These are phyloP conservation scores for Lucilia cuprina DNA, from an alignment of 1,140 invertebrate genomes.

Conservation along the genomic window DNA sequence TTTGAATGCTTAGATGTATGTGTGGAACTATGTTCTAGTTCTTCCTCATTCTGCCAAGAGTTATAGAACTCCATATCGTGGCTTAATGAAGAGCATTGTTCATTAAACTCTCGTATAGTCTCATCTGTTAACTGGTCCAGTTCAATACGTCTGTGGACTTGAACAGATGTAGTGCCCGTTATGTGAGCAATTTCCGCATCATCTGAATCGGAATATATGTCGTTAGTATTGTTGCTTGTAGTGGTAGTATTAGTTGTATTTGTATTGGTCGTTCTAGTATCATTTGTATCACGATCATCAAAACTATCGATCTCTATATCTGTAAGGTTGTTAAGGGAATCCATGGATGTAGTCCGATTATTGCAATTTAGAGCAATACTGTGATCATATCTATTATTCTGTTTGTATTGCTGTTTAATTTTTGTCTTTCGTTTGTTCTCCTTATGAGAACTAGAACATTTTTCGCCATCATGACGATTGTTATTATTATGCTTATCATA, in stretches of 20 bases:
- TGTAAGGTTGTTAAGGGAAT: conserved; percentile 72
- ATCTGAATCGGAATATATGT: conserved; percentile 57
- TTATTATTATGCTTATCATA: conserved; percentile 57
- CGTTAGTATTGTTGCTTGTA: conserved; percentile 41
- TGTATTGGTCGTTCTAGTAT: background rate
- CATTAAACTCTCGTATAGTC: conserved; percentile 55
- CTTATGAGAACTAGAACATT: background rate
- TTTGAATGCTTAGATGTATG: background rate
- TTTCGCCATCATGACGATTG: conserved; percentile 38
- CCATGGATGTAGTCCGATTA: conserved; percentile 65
- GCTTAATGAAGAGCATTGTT: conserved; percentile 51
- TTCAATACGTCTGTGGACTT: conserved; percentile 58
- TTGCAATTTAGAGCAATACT: background rate
- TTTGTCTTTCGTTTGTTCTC: background rate
- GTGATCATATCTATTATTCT: background rate
- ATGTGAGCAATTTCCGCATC: conserved; percentile 62
- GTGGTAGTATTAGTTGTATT: background rate
- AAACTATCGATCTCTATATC: conserved; percentile 60
- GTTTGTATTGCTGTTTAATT: background rate
- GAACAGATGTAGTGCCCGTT: conserved; percentile 58
- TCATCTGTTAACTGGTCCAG: conserved; percentile 59
- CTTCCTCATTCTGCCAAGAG: conserved; percentile 59
- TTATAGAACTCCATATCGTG: conserved; percentile 48
- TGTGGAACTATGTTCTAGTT: conserved; percentile 29
- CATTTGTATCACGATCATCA: conserved; percentile 41